These are phyloP conservation scores for Phylloscopus collybita DNA, from an alignment of 2,797 vertebrate genomes.

Conservation along the genomic window DNA sequence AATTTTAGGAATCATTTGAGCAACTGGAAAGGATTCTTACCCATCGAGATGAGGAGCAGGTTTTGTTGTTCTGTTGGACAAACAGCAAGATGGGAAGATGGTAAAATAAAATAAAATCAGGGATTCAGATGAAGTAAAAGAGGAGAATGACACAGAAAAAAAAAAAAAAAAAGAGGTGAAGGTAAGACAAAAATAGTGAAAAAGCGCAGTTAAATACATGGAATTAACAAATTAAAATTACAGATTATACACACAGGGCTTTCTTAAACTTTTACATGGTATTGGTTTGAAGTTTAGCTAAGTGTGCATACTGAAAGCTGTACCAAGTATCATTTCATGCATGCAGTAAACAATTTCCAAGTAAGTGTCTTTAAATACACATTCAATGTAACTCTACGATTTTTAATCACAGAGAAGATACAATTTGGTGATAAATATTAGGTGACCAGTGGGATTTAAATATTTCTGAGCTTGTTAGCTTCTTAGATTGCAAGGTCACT, in stretches of 20 bases:
- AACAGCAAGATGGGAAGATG: slow-evolving; percentile 71
- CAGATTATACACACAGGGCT: neutral
- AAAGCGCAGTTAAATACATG: slow-evolving; percentile 48
- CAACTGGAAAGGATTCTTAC: slow-evolving; percentile 75
- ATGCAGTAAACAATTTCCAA: slow-evolving; percentile 40
- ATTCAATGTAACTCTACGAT: neutral
- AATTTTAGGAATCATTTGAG: neutral
- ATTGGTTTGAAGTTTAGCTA: neutral
- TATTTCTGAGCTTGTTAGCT: slow-evolving; percentile 11
- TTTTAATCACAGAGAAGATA: slow-evolving; percentile 23
- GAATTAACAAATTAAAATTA: neutral
- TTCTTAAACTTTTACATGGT: neutral
- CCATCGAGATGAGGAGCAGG: slow-evolving; percentile 95
- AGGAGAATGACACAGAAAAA: slow-evolving; percentile 73
- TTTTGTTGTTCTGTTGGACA: slow-evolving; percentile 92
- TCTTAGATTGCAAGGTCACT: slow-evolving; percentile 22
- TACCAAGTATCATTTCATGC: slow-evolving; percentile 4
- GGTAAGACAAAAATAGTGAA: slow-evolving; percentile 71
- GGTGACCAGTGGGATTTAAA: neutral
- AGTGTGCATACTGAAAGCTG: neutral
- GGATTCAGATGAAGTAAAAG: slow-evolving; percentile 71
- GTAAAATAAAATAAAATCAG: slow-evolving; percentile 65
- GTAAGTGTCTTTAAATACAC: neutral
- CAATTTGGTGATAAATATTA: slow-evolving; percentile 4
- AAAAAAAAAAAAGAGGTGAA: slow-evolving; percentile 60